These are phyloP conservation scores for Amiota mariae DNA, from an alignment of 2,888 invertebrate genomes.

Conservation along the genomic window DNA sequence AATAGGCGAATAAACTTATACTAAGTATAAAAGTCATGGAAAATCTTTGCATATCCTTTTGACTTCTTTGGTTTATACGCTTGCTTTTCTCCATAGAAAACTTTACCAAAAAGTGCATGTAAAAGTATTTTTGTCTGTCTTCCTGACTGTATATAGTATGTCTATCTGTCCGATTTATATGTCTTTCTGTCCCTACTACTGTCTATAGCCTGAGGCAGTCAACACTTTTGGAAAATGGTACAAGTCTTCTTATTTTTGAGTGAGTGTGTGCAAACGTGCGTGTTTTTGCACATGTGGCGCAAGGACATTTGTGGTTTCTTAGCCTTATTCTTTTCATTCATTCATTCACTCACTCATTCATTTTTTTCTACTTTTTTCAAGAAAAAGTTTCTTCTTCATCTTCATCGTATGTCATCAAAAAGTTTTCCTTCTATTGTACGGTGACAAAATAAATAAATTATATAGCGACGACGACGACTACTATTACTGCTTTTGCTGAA, in stretches of 20 bases:
- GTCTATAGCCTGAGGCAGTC: conserved; percentile 20
- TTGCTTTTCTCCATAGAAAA: not conserved
- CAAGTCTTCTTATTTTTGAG: conserved; percentile 21
- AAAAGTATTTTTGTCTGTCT: conserved; percentile 11
- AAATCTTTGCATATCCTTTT: not conserved
- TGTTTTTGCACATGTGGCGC: conserved; percentile 38
- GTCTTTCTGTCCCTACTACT: conserved; percentile 3
- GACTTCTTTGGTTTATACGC: not conserved
- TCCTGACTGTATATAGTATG: not conserved
- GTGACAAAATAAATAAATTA: conserved; percentile 31
- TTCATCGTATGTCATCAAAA: conserved; percentile 6
- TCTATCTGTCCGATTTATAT: not conserved
- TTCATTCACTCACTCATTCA: no score
- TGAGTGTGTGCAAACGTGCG: conserved; percentile 27
- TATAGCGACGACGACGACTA: not conserved
- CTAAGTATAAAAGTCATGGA: conserved; percentile 7
- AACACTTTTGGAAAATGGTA: conserved; percentile 14
- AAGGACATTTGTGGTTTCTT: conserved; percentile 45
- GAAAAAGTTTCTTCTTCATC: not conserved
- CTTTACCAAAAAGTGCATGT: conserved; percentile 10
- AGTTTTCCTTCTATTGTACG: conserved; percentile 15
- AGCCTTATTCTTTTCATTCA: conserved; percentile 32
- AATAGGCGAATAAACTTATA: no score
- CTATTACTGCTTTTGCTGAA: no score
- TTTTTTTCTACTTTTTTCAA: conserved; percentile 6